These are phyloP conservation scores for Phalera bucephala DNA, from an alignment of 2,888 invertebrate genomes.

Conservation along the genomic window DNA sequence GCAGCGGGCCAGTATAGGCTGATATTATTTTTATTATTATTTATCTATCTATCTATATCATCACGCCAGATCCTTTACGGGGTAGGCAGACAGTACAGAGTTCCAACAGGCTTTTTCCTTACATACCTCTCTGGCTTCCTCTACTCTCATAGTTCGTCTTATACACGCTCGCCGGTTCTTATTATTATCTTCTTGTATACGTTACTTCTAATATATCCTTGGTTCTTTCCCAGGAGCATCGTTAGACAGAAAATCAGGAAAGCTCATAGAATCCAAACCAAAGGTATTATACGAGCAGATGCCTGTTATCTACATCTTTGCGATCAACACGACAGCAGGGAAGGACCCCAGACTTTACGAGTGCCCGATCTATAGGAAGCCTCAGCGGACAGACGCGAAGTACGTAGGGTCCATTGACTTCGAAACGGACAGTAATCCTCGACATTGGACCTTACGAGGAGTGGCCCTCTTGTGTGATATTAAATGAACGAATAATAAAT, in stretches of 20 bases:
- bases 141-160: too few species aligned
- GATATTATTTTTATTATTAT: too few species aligned
- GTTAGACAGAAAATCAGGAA: constrained; percentile 92
- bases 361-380: constrained; percentile 98
- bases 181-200: too few species aligned
- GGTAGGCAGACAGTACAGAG: neutral
- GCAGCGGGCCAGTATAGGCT: too few species aligned
- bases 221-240: constrained; percentile 85
- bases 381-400: constrained; percentile 96
- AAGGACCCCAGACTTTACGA: constrained; percentile 96
- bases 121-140: too few species aligned
- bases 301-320: constrained; percentile 98
- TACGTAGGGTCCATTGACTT: constrained; percentile 98
- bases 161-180: too few species aligned
- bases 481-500: constrained; percentile 86
- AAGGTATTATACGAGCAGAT: constrained; percentile 97
- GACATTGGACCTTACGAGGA: constrained; percentile 97
- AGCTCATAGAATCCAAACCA: constrained; percentile 95
- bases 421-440: constrained; percentile 94
- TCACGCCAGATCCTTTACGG: constrained; percentile 5
- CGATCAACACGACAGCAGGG: constrained; percentile 96
- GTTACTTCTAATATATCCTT: too few species aligned
- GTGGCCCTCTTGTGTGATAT: constrained; percentile 98
- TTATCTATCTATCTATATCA: too few species aligned
- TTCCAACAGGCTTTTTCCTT: too few species aligned